Base-by-base conservation (phyloP, 1,140 invertebrate genomes). In the Eumaeus atala region DNA sequence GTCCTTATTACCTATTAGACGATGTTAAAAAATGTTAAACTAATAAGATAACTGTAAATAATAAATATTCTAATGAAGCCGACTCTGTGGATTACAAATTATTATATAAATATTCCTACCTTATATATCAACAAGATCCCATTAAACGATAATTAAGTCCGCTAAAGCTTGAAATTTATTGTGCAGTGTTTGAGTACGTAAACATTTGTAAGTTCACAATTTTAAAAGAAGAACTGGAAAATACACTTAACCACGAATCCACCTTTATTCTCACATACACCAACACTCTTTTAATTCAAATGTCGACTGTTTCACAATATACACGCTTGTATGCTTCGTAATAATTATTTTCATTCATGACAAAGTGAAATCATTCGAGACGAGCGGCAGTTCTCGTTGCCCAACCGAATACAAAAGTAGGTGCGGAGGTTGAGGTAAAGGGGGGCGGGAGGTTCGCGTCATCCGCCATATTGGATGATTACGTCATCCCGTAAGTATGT, bases 391-490 rank as follows among this genome's bases (percentile, higher is more conserved):
- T 74, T 70, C 66, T 47, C 68, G 48, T 65, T 64, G 61, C 61
- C 67, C 54, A 66, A 68, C 69, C 65, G 66, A 73, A 70, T 68
- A 79, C 77, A 85, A 75, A 78, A 56, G 70, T 64, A 70, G 67
- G 74, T 63, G 70, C 65, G 72, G 67, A 64, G 70, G 59, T 58
- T 53, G 64, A 72, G 67, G 14, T 10, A 7, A 16, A 12, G 40
- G 40, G 1, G 40, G 40, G 40, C 40, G 66, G 70, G 58, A 59
- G 54, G 64, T 72, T 74, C 77, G 82, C 82, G 82, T 85, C 80
- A 83, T 82, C 78, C 82, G 82, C 82, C 82, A 85, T 85, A 82
- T 85, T 84, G 68, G 66, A 67, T 48, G 72, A 79, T 85, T 83
- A 85, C 82, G 82, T 85, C 82, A 85, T 72, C 66, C 18, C 59